Evolutionary conservation across 2,888 invertebrate species (phyloP).

Genomic region (Ypsolopha scabrella): DNA sequence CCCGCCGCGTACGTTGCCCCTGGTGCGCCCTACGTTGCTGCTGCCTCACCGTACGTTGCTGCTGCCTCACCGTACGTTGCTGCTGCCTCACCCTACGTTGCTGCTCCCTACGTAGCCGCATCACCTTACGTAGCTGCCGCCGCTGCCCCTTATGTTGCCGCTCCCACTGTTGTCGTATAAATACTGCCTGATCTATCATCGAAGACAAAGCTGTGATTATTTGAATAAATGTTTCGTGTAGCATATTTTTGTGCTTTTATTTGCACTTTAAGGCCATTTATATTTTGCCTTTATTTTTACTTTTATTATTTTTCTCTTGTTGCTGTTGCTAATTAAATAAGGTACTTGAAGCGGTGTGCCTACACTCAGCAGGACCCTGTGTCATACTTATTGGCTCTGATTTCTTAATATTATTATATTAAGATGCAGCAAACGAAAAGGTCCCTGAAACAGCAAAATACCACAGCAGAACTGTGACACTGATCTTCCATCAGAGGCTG

Average conservation of each 20-base stretch:
- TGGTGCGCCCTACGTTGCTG: slow-evolving; percentile 29
- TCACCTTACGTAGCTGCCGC: slow-evolving; percentile 12
- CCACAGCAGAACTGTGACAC: too few species aligned
- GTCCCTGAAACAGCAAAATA: too few species aligned
- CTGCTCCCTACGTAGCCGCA: slow-evolving; percentile 6
- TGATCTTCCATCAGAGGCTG: too few species aligned
- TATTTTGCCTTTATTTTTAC: too few species aligned
- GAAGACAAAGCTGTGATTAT: neutral
- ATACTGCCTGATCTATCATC: neutral
- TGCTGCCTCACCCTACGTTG: slow-evolving; percentile 25
- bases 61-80: slow-evolving; percentile 13
- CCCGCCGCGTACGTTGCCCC: slow-evolving; percentile 22
- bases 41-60: slow-evolving; percentile 13
- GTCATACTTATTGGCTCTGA: too few species aligned
- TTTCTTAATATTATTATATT: too few species aligned
- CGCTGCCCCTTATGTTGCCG: slow-evolving; percentile 30
- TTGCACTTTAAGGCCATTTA: too few species aligned
- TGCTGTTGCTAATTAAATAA: too few species aligned
- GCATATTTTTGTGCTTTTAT: neutral
- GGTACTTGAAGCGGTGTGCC: too few species aligned
- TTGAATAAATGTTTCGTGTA: neutral
- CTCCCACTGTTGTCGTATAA: neutral
- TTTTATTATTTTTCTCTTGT: too few species aligned
- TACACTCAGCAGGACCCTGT: too few species aligned
- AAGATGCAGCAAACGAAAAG: too few species aligned